Conservation (phyloP, 2,888 invertebrate genomes). For the Epinotia bilunana region DNA sequence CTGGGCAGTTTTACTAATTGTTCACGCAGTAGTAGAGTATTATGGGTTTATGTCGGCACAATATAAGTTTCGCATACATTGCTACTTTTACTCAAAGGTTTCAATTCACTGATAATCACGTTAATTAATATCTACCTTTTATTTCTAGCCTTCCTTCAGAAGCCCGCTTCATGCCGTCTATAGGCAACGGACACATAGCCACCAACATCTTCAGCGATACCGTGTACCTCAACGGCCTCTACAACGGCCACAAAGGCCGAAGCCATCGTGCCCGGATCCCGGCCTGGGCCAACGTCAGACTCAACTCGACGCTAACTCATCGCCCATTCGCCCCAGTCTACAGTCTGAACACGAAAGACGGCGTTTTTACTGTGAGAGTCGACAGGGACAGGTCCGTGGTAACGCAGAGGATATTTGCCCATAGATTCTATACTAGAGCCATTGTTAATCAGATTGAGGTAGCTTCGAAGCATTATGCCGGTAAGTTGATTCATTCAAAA, state of each 20-base stretch:
- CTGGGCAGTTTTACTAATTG: too few species aligned
- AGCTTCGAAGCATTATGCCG: slow-evolving; percentile 71
- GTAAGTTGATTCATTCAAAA: slow-evolving; percentile 52
- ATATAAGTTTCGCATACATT: too few species aligned
- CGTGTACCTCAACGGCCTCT: slow-evolving; percentile 85
- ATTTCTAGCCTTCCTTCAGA: slow-evolving; percentile 81
- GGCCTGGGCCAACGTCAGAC: slow-evolving; percentile 83
- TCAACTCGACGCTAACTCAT: slow-evolving; percentile 75
- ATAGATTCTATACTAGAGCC: slow-evolving; percentile 78
- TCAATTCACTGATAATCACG: too few species aligned
- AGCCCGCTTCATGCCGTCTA: slow-evolving; percentile 83
- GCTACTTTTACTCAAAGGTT: too few species aligned
- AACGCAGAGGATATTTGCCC: slow-evolving; percentile 79
- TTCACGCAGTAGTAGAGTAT: too few species aligned
- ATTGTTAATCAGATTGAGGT: slow-evolving; percentile 80
- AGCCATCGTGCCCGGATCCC: slow-evolving; percentile 86
- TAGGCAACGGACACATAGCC: slow-evolving; percentile 85
- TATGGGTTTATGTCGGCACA: too few species aligned
- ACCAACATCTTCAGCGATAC: slow-evolving; percentile 85
- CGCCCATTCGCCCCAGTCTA: slow-evolving; percentile 71
- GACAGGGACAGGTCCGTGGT: slow-evolving; percentile 78
- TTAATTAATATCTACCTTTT: slow-evolving; percentile 6
- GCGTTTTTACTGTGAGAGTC: slow-evolving; percentile 76
- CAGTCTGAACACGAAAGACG: slow-evolving; percentile 76
- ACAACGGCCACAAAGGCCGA: slow-evolving; percentile 82